Conservation (phyloP, 2,797 vertebrate genomes). For the Sphenodon punctatus region DNA sequence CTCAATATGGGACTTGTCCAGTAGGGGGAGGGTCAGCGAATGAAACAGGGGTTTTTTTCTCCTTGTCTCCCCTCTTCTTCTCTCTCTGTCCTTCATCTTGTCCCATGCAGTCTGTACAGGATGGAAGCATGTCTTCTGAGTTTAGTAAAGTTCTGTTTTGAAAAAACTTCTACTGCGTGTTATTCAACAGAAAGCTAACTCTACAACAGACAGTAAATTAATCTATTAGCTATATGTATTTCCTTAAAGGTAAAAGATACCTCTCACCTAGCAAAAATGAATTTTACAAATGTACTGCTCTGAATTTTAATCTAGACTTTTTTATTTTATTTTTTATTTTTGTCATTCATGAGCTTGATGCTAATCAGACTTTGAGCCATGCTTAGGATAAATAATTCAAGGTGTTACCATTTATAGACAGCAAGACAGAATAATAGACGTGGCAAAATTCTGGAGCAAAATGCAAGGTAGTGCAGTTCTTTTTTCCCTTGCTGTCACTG, state of each 20-base stretch:
- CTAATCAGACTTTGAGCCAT: conserved; percentile 37
- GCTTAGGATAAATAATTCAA: conserved; percentile 44
- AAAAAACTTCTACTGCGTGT: too few relatives aligned
- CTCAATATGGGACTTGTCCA: too few relatives aligned
- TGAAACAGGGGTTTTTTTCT: too few relatives aligned
- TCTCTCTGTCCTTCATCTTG: neutral
- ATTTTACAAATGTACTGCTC: neutral
- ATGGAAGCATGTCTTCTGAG: too few relatives aligned
- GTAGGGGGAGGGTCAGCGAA: too few relatives aligned
- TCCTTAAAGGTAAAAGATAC: neutral
- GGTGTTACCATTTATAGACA: conserved; percentile 46
- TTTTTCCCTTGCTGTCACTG: conserved; percentile 6
- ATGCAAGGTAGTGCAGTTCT: neutral
- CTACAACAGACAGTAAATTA: too few relatives aligned
- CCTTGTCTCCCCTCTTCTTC: neutral
- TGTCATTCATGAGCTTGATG: conserved; percentile 22
- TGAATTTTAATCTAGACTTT: conserved; percentile 62
- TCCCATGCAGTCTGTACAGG: too few relatives aligned
- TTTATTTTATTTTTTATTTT: too few relatives aligned
- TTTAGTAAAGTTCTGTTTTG: too few relatives aligned
- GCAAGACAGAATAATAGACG: conserved; percentile 43
- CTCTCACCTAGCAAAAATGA: conserved; percentile 13
- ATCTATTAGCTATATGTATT: too few relatives aligned
- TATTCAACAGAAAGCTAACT: too few relatives aligned
- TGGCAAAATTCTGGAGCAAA: conserved; percentile 36